Percentiles rank a stretch among this genome's conserved stretches.
phyloP scores from a whole-genome alignment of 2,888 invertebrate species.

The Omphaloscelis lunosa region DNA sequence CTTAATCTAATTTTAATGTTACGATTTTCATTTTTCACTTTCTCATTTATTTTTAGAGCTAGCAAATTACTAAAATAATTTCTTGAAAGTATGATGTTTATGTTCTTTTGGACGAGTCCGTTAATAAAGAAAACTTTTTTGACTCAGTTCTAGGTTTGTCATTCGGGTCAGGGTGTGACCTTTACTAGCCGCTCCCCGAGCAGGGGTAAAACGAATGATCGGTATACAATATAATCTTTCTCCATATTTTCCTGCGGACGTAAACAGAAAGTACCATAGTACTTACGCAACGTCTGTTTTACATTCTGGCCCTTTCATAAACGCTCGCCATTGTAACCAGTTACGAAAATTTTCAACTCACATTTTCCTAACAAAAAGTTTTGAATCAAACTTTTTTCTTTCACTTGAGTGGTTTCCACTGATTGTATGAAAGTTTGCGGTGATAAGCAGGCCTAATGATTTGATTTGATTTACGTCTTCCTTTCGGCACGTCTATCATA shows the following conservation, averaged over 20 bases:
- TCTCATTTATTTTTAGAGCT: neutral
- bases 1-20: neutral
- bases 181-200: neutral
- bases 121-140: neutral
- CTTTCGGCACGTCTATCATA: slow-evolving; percentile 45
- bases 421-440: slow-evolving; percentile 31
- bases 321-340: neutral
- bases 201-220: neutral
- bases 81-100: neutral
- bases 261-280: neutral
- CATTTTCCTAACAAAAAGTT: neutral
- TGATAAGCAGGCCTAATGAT: slow-evolving; percentile 39
- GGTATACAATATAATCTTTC: neutral
- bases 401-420: neutral
- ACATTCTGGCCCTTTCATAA: neutral
- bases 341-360: neutral
- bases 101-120: neutral
- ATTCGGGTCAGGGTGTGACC: neutral
- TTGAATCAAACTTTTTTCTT: slow-evolving; percentile 5
- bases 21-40: neutral
- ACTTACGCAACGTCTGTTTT: neutral
- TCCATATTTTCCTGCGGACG: neutral
- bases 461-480: slow-evolving; percentile 50
- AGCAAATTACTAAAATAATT: neutral
- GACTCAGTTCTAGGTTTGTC: neutral